These are phyloP conservation scores for Apeltes quadracus DNA, from an alignment of 2,113 vertebrate genomes.

Conservation along the genomic window DNA sequence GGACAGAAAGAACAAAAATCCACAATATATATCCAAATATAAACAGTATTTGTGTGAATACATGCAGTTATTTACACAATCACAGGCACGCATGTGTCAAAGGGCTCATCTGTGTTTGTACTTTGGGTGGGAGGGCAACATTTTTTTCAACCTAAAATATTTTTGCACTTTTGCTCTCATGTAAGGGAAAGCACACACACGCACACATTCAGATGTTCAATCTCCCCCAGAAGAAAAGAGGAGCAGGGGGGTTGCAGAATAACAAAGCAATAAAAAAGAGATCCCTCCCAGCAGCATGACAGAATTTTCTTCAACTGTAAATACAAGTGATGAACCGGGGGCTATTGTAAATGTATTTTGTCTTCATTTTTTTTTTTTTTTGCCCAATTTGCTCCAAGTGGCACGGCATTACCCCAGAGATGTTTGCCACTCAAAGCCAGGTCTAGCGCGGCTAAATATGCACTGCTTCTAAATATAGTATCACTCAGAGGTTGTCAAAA, in stretches of 20 bases:
- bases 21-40: not conserved
- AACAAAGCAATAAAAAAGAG: constrained; percentile 17
- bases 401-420: constrained; percentile 17
- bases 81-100: not conserved
- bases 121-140: not conserved
- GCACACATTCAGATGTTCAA: not conserved
- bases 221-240: not conserved
- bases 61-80: not conserved
- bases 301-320: not conserved
- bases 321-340: not conserved
- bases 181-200: not conserved
- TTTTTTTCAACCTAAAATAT: constrained; percentile 27
- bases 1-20: constrained; percentile 6
- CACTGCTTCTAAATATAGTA: constrained; percentile 33
- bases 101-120: not conserved
- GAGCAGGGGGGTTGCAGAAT: constrained; percentile 16
- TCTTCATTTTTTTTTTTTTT: constrained; percentile 1
- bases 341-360: not conserved
- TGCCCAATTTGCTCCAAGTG: not conserved
- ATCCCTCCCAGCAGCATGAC: constrained; percentile 12
- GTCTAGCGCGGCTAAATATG: constrained; percentile 26
- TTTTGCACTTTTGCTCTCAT: constrained; percentile 4
- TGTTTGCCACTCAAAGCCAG: constrained; percentile 17
- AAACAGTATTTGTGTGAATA: not conserved
- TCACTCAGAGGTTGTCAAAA: constrained; percentile 20